Conservation (phyloP, 2,797 vertebrate genomes). For the Lophius americanus region DNA sequence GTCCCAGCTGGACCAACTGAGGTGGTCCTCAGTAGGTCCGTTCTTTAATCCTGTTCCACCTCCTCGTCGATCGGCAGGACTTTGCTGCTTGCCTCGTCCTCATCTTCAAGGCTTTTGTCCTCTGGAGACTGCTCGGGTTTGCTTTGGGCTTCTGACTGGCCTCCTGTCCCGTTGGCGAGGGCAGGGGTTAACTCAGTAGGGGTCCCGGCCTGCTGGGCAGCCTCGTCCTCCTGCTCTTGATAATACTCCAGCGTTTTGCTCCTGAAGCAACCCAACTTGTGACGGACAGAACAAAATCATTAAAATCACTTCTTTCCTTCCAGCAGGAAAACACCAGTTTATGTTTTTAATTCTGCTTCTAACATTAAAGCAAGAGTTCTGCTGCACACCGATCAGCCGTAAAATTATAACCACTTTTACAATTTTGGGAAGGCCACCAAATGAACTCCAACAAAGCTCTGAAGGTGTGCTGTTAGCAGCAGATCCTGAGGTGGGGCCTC, state of each 20-base stretch:
- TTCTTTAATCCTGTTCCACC: background rate
- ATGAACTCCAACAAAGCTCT: no score
- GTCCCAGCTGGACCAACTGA: no score
- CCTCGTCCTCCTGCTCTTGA: background rate
- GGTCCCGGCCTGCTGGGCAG: fast-evolving
- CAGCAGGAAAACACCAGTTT: no score
- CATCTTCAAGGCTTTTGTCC: background rate
- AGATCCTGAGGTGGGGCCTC: no score
- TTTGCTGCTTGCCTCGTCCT: background rate
- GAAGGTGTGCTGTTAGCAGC: no score
- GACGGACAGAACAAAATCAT: slow-evolving; percentile 21
- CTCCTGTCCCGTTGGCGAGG: fast-evolving
- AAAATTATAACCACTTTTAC: no score
- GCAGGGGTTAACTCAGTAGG: fast-evolving
- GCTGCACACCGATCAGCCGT: no score
- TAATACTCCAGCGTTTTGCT: slow-evolving; percentile 38
- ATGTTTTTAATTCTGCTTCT: no score
- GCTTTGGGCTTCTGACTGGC: background rate
- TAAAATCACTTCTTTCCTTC: background rate
- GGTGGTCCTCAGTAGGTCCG: background rate
- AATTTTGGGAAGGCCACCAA: no score
- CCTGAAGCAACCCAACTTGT: slow-evolving; percentile 72
- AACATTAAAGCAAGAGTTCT: no score
- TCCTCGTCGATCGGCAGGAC: background rate
- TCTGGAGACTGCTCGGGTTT: slow-evolving; percentile 14